Base-by-base conservation (phyloP, 2,113 vertebrate genomes). In the Atherinomorus stipes region DNA sequence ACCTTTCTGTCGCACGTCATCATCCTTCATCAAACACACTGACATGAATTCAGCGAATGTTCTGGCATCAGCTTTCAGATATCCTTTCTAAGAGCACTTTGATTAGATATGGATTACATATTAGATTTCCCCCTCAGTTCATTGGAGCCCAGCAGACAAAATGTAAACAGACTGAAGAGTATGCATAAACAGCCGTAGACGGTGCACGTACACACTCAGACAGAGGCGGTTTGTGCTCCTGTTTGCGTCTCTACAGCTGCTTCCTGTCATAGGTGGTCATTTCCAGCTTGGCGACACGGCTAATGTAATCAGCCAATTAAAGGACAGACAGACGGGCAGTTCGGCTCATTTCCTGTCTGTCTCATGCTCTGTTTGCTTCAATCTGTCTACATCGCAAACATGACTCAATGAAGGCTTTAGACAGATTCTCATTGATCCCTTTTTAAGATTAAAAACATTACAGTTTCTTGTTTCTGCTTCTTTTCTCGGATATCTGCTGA, bases 261-360 rank as follows among this genome's bases (percentile, higher is more conserved):
- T 84, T 86, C 83, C 85, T 87, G 83, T 74, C 72, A 9, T 65
- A 51, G 53, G 68, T 74, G 74, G 68, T 88, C 78, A 83, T 86
- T 85, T 89, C 76, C 79, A 88, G 74, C 77, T 70, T 68, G 64
- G 68, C 31, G 22, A 75, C 77, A 64, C 37, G 53, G 50, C 66
- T 89, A 84, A 89, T 86, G 13, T 56, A 86, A 90, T 92, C 79
- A 76, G 69, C 72, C 74, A 81, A 64, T 81, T 72, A 59, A 25
- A 62, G 82, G 62, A 44, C 65, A 72, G 83, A 85, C 40, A 34
- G 67, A 22, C 57, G 53, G 66, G 60, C 7, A 21, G 58, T 59
- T 78, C 56, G 50, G 62, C 65, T 87, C 69, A 68, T 86, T 88
- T 89, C 80, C 90, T 88, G 40, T 70, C 67, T 42, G 26, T 21